These are phyloP conservation scores for Mesochorus sp. DNA, from an alignment of 2,888 invertebrate genomes.

Conservation along the genomic window DNA sequence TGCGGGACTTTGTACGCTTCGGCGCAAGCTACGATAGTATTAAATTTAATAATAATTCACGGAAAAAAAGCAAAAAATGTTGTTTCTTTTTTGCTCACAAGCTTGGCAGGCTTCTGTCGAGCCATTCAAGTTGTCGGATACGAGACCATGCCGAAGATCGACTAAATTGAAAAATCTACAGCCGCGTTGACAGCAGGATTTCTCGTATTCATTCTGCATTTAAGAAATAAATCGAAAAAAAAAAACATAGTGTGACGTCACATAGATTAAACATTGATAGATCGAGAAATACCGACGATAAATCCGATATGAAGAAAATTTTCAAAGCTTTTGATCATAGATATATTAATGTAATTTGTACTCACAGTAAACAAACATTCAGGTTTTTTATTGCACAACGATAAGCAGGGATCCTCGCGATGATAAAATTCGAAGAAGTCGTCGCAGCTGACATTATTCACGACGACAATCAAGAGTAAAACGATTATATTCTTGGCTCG, in stretches of 20 bases:
- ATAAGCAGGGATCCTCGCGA: slow-evolving; percentile 74
- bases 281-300: background rate
- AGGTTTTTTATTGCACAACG: slow-evolving; percentile 73
- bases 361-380: slow-evolving; percentile 68
- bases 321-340: background rate
- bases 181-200: slow-evolving; percentile 79
- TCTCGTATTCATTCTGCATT: slow-evolving; percentile 72
- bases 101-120: slow-evolving; percentile 76
- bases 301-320: slow-evolving; percentile 14
- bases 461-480: slow-evolving; percentile 57
- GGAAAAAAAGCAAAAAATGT: slow-evolving; percentile 28
- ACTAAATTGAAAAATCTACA: slow-evolving; percentile 80
- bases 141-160: slow-evolving; percentile 71
- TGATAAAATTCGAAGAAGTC: slow-evolving; percentile 69
- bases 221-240: too few relatives aligned
- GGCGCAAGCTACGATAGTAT: slow-evolving; percentile 78
- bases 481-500: slow-evolving; percentile 60
- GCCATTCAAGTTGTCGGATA: slow-evolving; percentile 70
- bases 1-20: slow-evolving; percentile 75
- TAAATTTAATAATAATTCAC: too few relatives aligned
- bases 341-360: too few relatives aligned
- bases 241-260: background rate
- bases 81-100: slow-evolving; percentile 69
- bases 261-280: background rate
- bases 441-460: slow-evolving; percentile 64